Percentiles rank a stretch among this genome's conserved stretches.
phyloP scores from a whole-genome alignment of 1,140 invertebrate species.

The Batillaria attramentaria region DNA sequence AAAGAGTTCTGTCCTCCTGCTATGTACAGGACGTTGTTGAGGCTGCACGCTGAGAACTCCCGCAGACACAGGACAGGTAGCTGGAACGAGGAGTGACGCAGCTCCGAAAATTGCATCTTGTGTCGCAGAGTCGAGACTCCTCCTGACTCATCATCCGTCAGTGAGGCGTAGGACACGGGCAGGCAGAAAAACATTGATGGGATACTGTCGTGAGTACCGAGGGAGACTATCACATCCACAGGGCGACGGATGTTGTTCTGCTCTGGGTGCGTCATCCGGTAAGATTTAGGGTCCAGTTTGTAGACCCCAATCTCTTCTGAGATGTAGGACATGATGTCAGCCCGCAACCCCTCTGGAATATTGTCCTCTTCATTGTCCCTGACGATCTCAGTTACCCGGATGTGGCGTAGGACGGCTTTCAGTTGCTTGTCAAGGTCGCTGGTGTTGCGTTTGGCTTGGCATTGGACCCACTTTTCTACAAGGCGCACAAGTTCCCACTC shows the following conservation, averaged over 20 bases:
- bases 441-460: slow-evolving; percentile 1
- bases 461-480: slow-evolving; percentile 29
- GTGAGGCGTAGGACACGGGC: slow-evolving; percentile 21
- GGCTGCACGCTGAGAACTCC: slow-evolving; percentile 37
- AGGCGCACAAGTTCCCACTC: slow-evolving; percentile 26
- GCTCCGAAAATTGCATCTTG: slow-evolving; percentile 27
- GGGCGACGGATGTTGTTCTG: slow-evolving; percentile 29
- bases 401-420: slow-evolving; percentile 3
- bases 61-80: slow-evolving; percentile 31
- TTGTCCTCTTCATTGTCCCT: slow-evolving; percentile 15
- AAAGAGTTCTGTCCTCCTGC: slow-evolving; percentile 41
- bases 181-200: slow-evolving; percentile 34
- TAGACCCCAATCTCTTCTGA: slow-evolving; percentile 16
- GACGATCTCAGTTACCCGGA: slow-evolving; percentile 22
- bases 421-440: slow-evolving; percentile 24
- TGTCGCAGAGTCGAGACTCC: slow-evolving; percentile 16
- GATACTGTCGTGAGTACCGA: slow-evolving; percentile 28
- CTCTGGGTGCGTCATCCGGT: slow-evolving; percentile 13
- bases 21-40: slow-evolving; percentile 38
- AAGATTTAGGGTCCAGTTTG: slow-evolving; percentile 23
- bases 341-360: slow-evolving; percentile 5
- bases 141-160: slow-evolving; percentile 10
- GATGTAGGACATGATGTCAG: slow-evolving; percentile 24
- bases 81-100: slow-evolving; percentile 28
- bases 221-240: slow-evolving; percentile 24